A percentile compares a stretch with the other conserved stretches of the same genome.
Conservation (phyloP, 2,113 vertebrate genomes). For the Microtus pennsylvanicus region DNA sequence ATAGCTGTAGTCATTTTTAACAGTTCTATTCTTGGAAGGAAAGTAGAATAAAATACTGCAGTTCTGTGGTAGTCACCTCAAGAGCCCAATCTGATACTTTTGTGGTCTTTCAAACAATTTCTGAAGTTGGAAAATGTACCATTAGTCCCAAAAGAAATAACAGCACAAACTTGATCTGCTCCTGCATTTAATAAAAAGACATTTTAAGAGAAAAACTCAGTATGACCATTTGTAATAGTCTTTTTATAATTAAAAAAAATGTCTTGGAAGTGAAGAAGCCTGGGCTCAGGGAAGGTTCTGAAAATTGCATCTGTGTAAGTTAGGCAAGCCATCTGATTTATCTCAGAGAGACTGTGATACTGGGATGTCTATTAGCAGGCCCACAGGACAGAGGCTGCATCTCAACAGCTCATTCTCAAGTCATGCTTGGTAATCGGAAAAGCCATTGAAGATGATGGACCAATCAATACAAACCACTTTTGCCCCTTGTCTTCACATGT, state of each 20-base stretch:
- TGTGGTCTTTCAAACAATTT: constrained; percentile 75
- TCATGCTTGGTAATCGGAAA: constrained; percentile 46
- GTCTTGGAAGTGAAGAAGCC: constrained; percentile 43
- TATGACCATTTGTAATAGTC: constrained; percentile 58
- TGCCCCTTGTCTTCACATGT: constrained; percentile 4
- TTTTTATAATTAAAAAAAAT: constrained; percentile 55
- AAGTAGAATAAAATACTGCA: constrained; percentile 77
- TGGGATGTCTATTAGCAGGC: constrained; percentile 30
- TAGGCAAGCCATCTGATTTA: constrained; percentile 24
- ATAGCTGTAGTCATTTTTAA: constrained; percentile 76
- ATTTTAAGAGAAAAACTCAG: constrained; percentile 78
- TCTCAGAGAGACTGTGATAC: background rate
- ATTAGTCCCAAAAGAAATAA: constrained; percentile 77
- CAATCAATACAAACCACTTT: constrained; percentile 55
- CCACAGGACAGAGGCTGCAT: constrained; percentile 15
- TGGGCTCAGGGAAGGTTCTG: constrained; percentile 32
- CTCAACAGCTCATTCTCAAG: constrained; percentile 47
- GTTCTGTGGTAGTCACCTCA: constrained; percentile 68
- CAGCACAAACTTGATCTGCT: constrained; percentile 67
- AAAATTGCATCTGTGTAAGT: constrained; percentile 27
- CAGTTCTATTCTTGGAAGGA: constrained; percentile 73
- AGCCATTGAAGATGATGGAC: constrained; percentile 61
- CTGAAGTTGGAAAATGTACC: constrained; percentile 73
- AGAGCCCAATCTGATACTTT: constrained; percentile 77
- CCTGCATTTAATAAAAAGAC: constrained; percentile 76